These are phyloP conservation scores for Hemicentrotus pulcherrimus DNA, from an alignment of 35 echinoderm and acorn worm genomes.

Conservation along the genomic window DNA sequence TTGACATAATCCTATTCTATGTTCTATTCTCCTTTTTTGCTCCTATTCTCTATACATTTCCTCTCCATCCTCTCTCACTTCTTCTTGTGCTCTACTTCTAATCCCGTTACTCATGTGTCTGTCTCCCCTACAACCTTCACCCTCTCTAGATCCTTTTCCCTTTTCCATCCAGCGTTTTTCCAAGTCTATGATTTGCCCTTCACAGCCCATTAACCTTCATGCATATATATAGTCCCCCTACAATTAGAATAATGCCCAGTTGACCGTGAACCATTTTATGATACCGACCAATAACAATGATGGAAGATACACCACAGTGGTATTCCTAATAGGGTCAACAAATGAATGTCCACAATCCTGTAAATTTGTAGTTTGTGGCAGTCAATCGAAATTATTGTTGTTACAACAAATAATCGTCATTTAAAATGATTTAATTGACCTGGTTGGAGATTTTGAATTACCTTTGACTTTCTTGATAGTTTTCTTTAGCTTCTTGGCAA, in stretches of 20 bases:
- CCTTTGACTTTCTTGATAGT: too few relatives aligned
- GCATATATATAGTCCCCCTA: neutral
- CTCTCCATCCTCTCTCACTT: too few relatives aligned
- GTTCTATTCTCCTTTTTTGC: too few relatives aligned
- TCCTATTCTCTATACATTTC: too few relatives aligned
- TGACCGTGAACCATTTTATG: neutral
- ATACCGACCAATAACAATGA: neutral
- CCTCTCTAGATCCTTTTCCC: neutral
- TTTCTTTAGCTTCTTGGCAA: too few relatives aligned
- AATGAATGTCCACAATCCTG: neutral
- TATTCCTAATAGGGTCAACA: neutral
- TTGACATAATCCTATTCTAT: too few relatives aligned
- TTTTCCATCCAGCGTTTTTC: neutral
- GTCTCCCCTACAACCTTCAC: neutral
- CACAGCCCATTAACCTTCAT: neutral
- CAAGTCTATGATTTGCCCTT: neutral
- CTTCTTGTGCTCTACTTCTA: too few relatives aligned
- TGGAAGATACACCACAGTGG: neutral
- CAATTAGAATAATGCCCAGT: conserved; percentile 21
- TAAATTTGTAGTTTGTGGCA: neutral
- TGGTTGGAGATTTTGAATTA: neutral
- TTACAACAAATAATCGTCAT: neutral
- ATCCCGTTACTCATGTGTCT: too few relatives aligned
- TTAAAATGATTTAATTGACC: neutral
- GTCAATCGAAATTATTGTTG: neutral